Percentiles rank a stretch among this genome's conserved stretches.
Evolutionary conservation across 2,113 vertebrate genomes (phyloP).

Genomic region (Ammodytes dubius): DNA sequence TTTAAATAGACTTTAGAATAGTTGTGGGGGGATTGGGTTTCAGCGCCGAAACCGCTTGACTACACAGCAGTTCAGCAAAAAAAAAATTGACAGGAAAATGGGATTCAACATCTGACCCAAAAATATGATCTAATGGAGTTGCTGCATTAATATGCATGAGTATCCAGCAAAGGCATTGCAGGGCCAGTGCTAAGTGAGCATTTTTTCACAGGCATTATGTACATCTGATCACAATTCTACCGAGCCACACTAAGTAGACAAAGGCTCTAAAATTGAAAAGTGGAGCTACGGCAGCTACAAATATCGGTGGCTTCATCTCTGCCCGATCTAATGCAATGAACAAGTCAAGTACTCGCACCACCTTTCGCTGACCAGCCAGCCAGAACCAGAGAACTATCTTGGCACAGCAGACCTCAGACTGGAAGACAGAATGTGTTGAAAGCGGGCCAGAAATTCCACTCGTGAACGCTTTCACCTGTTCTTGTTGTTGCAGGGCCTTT

Average conservation of each 20-base stretch:
- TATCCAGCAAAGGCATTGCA: background rate
- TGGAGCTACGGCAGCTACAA: background rate
- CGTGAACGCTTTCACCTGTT: slow-evolving; percentile 78
- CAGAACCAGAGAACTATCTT: slow-evolving; percentile 29
- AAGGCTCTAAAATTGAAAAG: background rate
- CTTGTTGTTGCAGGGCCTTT: slow-evolving; percentile 47
- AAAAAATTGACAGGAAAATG: slow-evolving; percentile 54
- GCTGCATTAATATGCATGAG: slow-evolving; percentile 21
- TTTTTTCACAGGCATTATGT: background rate
- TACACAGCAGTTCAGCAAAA: slow-evolving; percentile 31
- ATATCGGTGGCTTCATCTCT: background rate
- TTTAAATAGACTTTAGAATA: slow-evolving; percentile 60
- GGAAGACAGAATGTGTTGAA: slow-evolving; percentile 71
- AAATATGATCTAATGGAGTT: slow-evolving; percentile 35
- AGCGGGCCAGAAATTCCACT: slow-evolving; percentile 74
- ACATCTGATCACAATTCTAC: slow-evolving; percentile 3
- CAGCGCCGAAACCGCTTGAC: slow-evolving; percentile 46
- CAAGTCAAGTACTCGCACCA: slow-evolving; percentile 7
- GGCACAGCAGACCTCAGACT: slow-evolving; percentile 44
- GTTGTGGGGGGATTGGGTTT: slow-evolving; percentile 36
- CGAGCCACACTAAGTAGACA: background rate
- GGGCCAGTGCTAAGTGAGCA: background rate
- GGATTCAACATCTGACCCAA: slow-evolving; percentile 49
- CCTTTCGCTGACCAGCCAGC: slow-evolving; percentile 18
- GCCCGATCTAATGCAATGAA: slow-evolving; percentile 11